Base-by-base conservation (phyloP, 2,888 invertebrate genomes). In the Ptychoptera albimana region DNA sequence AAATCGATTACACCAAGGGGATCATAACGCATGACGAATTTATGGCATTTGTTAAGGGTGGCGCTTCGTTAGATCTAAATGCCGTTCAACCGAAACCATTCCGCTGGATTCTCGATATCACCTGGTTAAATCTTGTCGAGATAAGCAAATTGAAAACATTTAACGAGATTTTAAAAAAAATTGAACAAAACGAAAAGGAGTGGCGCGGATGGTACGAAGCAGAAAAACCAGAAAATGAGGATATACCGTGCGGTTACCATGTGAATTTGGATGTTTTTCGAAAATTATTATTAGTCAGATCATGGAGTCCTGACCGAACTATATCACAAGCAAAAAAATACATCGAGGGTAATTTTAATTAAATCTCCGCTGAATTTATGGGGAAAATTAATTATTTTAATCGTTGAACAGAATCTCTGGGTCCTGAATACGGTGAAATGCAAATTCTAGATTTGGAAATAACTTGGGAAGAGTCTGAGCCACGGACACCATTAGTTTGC, bases 221-320 rank as follows among this genome's bases (percentile, higher is more conserved):
- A 53, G 89, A 92, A 50, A 83, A 81, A 52, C 94, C 94, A 0
- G 94, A 94, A 63, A 84, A 86, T 57, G 89, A 89, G 58, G 79
- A 78, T 30, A 78, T 94, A 45, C 94, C 94, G 0, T 89, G 88
- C 59, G 88, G 87, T 0, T 94, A 91, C 60, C 81, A 85, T 46
- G 80, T 79, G 45, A 75, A 77, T 37, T 68, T 94, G 31, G 93
- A 93, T 58, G 83, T 89, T 0, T 94, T 93, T 57, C 72, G 91
- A 14, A 89, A 89, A 58, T 64, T 96, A 13, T 67, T 96, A 12
- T 69, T 91, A 1, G 83, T 96, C 43, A 72, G 94, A 54, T 89
- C 86, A 0, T 94, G 93, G 93, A 91, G 92, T 62, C 93, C 93
- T 0, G 94, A 96, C 60, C 72, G 94, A 52, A 93, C 92, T 0